These are phyloP conservation scores for Cylas formicarius DNA, from an alignment of 1,140 invertebrate species.

Conservation along the genomic window DNA sequence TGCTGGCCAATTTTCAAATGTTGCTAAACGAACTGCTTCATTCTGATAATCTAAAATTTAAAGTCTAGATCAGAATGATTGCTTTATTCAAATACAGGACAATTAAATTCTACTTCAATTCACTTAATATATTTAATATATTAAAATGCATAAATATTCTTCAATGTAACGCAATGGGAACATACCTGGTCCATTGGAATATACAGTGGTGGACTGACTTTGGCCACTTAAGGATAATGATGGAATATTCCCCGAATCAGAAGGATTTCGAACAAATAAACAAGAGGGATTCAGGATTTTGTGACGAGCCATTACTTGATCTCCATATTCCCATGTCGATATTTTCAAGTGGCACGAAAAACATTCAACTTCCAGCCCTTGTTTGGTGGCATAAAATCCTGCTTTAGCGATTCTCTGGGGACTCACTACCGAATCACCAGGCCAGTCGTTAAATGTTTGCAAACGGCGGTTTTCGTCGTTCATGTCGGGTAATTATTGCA, in stretches of 20 bases:
- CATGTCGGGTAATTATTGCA: too few species aligned
- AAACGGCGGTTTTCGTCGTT: constrained; percentile 61
- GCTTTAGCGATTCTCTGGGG: constrained; percentile 63
- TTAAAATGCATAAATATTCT: too few species aligned
- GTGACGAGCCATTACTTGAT: constrained; percentile 62
- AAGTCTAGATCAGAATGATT: too few species aligned
- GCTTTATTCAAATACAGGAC: too few species aligned
- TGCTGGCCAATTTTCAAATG: constrained; percentile 59
- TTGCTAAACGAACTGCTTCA: constrained; percentile 48
- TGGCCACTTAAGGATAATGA: constrained; percentile 32
- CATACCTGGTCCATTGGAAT: too few species aligned
- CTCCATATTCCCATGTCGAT: constrained; percentile 67
- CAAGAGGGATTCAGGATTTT: constrained; percentile 57
- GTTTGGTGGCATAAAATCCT: constrained; percentile 73
- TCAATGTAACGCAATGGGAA: too few species aligned
- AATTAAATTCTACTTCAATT: too few species aligned
- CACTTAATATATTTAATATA: too few species aligned
- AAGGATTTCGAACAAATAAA: constrained; percentile 60
- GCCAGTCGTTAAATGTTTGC: constrained; percentile 65
- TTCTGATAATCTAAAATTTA: constrained; percentile 22
- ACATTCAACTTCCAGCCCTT: constrained; percentile 62
- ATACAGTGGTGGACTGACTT: too few species aligned
- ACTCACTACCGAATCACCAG: constrained; percentile 55
- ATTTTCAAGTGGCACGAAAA: constrained; percentile 66
- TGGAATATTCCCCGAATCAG: constrained; percentile 58